These are phyloP conservation scores for Coelogynopora nodosa DNA, from an alignment of 2,888 invertebrate species.

Conservation along the genomic window DNA sequence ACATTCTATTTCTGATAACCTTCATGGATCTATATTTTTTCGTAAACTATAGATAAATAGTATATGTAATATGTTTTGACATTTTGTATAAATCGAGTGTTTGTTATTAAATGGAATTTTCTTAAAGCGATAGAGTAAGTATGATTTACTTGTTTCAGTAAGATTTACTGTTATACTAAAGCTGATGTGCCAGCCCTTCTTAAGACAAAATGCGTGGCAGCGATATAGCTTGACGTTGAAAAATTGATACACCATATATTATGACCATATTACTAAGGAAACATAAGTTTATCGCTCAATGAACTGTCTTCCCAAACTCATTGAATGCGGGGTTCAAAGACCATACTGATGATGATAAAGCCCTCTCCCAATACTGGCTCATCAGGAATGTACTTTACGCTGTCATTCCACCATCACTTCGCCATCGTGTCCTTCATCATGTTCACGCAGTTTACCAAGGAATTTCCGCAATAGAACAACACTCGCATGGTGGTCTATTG, in stretches of 20 bases:
- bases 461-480: slow-evolving; percentile 3
- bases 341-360: neutral
- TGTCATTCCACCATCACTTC: neutral
- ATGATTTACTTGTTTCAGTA: too few species aligned
- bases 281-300: neutral
- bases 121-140: too few species aligned
- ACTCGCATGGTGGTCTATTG: slow-evolving; percentile 6
- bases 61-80: too few species aligned
- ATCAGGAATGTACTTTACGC: slow-evolving; percentile 6
- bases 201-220: neutral
- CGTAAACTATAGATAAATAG: too few species aligned
- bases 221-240: neutral
- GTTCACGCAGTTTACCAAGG: neutral
- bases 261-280: neutral
- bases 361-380: neutral
- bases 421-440: neutral
- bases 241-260: neutral
- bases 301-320: neutral
- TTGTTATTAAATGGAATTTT: too few species aligned
- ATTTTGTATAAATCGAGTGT: too few species aligned
- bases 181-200: neutral
- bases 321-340: neutral
- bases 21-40: too few species aligned
- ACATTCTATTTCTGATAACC: too few species aligned
- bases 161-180: too few species aligned